Evolutionary conservation across 2,113 vertebrate genomes (phyloP).

Genomic region (Semicossyphus pulcher): DNA sequence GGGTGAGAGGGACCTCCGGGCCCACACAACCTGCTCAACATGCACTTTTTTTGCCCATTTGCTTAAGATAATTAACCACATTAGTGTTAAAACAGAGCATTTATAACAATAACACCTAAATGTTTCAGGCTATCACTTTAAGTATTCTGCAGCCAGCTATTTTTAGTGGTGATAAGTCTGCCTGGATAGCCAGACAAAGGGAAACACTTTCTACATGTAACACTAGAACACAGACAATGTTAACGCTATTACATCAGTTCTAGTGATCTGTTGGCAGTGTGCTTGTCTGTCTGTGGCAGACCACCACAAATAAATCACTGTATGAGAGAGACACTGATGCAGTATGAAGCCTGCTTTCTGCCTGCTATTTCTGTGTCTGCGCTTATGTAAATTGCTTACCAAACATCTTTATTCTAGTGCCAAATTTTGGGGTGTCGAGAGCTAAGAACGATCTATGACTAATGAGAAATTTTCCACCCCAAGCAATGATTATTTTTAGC

Average conservation of each 20-base stretch:
- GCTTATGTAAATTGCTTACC: slow-evolving; percentile 50
- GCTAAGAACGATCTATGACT: slow-evolving; percentile 56
- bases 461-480: slow-evolving; percentile 66
- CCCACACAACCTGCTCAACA: neutral
- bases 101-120: neutral
- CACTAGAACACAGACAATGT: slow-evolving; percentile 8
- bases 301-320: slow-evolving; percentile 5
- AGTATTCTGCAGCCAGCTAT: neutral
- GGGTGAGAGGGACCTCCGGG: slow-evolving; percentile 41
- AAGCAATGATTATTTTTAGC: slow-evolving; percentile 70
- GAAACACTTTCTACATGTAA: slow-evolving; percentile 7
- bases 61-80: neutral
- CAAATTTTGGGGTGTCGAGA: slow-evolving; percentile 47
- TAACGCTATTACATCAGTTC: slow-evolving; percentile 16
- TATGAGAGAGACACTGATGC: neutral
- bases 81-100: neutral
- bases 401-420: slow-evolving; percentile 41
- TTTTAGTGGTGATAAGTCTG: neutral
- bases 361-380: neutral
- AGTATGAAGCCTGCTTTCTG: slow-evolving; percentile 9
- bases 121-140: neutral
- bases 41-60: neutral
- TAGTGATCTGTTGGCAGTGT: neutral
- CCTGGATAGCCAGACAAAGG: slow-evolving; percentile 7
- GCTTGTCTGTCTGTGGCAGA: neutral